A percentile compares a stretch with the other conserved stretches of the same genome.
phyloP scores from a whole-genome alignment of 2,113 vertebrate genomes.

The Podocnemis expansa region DNA sequence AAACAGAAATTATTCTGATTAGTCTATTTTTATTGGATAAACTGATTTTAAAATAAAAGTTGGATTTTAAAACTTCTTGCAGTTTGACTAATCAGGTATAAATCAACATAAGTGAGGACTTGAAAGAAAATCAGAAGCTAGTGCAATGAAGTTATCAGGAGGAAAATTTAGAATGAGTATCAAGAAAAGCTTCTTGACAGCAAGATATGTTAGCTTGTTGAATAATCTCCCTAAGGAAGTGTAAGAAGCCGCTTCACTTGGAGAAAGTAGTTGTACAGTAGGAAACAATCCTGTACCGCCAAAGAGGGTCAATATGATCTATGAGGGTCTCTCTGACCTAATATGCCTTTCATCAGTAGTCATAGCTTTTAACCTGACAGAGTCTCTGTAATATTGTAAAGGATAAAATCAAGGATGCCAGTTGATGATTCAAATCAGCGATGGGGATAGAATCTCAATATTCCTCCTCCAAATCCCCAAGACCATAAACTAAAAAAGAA shows the following conservation, averaged over 20 bases:
- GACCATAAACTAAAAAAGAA: constrained; percentile 28
- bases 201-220: not conserved
- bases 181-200: not conserved
- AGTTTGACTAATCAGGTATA: not conserved
- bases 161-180: not conserved
- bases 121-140: not conserved
- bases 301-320: not conserved
- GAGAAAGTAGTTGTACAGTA: not conserved
- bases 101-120: not conserved
- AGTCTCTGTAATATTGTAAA: not conserved
- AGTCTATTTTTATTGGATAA: not conserved
- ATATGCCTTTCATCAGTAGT: not conserved
- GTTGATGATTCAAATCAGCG: not conserved
- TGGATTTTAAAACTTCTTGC: not conserved
- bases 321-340: not conserved
- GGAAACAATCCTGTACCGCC: not conserved
- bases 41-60: not conserved
- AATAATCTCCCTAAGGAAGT: constrained; percentile 17
- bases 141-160: not conserved
- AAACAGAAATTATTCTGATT: not conserved
- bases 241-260: constrained; percentile 23
- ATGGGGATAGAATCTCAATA: not conserved
- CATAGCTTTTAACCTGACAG: not conserved
- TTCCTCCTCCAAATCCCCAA: not conserved
- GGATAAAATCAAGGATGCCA: not conserved